Conservation (phyloP, 2,113 vertebrate genomes). For the Aix galericulata region DNA sequence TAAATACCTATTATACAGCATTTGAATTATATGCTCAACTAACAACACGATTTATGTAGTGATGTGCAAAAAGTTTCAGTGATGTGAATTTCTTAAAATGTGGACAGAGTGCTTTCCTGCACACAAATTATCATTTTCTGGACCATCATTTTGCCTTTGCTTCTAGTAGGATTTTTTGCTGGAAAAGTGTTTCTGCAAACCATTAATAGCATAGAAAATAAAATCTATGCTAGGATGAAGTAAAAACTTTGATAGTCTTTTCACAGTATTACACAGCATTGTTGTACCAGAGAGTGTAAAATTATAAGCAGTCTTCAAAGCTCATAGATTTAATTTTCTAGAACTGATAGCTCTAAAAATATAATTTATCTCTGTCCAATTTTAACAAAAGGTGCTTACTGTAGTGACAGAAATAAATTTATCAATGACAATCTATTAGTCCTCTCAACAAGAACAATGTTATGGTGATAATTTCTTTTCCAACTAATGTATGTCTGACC, state of each 20-base stretch:
- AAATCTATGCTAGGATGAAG: background rate
- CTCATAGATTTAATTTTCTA: background rate
- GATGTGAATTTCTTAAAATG: background rate
- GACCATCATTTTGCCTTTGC: background rate
- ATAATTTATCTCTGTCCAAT: background rate
- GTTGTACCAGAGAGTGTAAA: background rate
- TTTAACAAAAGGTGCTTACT: background rate
- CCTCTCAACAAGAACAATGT: background rate
- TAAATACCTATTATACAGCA: background rate
- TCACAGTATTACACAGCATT: background rate
- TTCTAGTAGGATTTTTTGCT: background rate
- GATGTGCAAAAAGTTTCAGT: background rate
- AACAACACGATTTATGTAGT: background rate
- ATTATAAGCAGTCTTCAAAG: background rate
- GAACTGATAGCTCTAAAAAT: background rate
- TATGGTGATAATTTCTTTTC: background rate
- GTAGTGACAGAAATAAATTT: background rate
- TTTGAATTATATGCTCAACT: background rate
- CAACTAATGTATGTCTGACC: background rate
- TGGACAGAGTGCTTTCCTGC: background rate
- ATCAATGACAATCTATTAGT: background rate
- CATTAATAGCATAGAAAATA: background rate
- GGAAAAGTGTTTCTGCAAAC: background rate
- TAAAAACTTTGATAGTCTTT: background rate
- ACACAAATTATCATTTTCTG: background rate